phyloP scores from a whole-genome alignment of 2,797 vertebrate genomes.

The Borostomias antarcticus region DNA sequence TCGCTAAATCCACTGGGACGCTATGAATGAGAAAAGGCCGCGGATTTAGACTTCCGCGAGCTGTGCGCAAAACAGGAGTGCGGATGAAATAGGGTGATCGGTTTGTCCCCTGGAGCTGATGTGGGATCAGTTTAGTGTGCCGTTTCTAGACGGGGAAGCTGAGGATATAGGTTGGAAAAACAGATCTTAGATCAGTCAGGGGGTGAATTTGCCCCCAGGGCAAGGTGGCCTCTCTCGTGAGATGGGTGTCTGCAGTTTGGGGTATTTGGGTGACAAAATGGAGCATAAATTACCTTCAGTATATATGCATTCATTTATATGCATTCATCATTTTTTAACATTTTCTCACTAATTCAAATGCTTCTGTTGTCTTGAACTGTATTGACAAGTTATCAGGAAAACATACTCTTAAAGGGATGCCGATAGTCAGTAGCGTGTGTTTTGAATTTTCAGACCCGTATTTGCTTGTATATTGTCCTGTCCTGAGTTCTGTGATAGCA shows the following conservation, averaged over 20 bases:
- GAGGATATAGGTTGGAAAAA: too few relatives aligned
- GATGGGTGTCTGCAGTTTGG: conserved; percentile 8
- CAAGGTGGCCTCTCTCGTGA: not conserved
- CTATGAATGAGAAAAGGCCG: conserved; percentile 23
- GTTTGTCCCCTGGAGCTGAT: too few relatives aligned
- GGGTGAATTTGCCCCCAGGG: too few relatives aligned
- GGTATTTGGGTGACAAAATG: not conserved
- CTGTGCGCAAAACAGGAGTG: conserved; percentile 24
- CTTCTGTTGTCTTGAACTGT: not conserved
- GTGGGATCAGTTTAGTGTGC: too few relatives aligned
- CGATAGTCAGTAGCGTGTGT: conserved; percentile 47
- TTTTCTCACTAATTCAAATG: not conserved
- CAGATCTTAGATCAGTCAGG: too few relatives aligned
- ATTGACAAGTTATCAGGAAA: not conserved
- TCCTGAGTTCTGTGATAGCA: conserved; percentile 73
- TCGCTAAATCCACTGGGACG: conserved; percentile 36
- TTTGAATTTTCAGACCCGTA: conserved; percentile 65
- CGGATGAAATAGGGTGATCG: too few relatives aligned
- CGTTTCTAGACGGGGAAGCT: too few relatives aligned
- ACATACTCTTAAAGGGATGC: conserved; percentile 29
- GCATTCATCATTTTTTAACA: not conserved
- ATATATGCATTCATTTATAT: too few relatives aligned
- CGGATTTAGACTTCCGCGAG: conserved; percentile 31
- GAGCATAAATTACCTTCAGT: too few relatives aligned
- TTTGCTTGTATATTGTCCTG: conserved; percentile 72